Conservation (phyloP, 2,888 invertebrate species). For the Eupithecia tripunctaria region DNA sequence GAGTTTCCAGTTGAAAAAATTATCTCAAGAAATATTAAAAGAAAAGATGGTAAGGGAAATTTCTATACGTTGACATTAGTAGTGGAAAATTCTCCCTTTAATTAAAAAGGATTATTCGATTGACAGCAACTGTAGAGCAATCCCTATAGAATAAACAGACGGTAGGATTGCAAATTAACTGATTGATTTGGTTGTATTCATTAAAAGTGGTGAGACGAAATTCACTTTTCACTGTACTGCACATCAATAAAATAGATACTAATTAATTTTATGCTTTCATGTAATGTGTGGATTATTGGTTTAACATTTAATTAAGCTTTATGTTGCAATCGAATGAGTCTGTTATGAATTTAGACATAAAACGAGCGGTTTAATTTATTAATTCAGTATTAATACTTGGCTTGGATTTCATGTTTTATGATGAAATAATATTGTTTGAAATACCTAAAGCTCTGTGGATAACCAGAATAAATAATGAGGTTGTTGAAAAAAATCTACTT, state of each 20-base stretch:
- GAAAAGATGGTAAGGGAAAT: too few relatives aligned
- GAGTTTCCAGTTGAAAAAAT: too few relatives aligned
- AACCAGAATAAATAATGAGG: neutral
- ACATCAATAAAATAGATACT: conserved; percentile 22
- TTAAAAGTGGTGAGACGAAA: neutral
- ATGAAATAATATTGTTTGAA: too few relatives aligned
- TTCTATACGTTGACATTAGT: too few relatives aligned
- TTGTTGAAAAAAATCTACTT: neutral
- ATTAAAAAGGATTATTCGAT: too few relatives aligned
- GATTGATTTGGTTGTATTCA: neutral
- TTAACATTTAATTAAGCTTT: conserved; percentile 17
- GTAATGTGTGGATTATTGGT: conserved; percentile 16
- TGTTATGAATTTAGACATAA: neutral
- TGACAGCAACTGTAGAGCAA: too few relatives aligned
- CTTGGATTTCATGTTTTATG: neutral
- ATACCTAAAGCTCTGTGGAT: neutral
- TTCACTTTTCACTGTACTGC: conserved; percentile 19
- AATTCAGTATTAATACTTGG: neutral
- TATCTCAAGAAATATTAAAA: too few relatives aligned
- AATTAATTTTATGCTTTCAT: conserved; percentile 21
- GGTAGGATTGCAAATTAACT: neutral
- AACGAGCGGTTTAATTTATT: neutral
- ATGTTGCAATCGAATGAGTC: conserved; percentile 16
- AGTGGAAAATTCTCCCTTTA: too few relatives aligned
- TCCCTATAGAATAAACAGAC: neutral